Evolutionary conservation across 1,140 invertebrate species (phyloP), one percentile per base, ranked within the genome.

Genomic region (Idris sp.): DNA sequence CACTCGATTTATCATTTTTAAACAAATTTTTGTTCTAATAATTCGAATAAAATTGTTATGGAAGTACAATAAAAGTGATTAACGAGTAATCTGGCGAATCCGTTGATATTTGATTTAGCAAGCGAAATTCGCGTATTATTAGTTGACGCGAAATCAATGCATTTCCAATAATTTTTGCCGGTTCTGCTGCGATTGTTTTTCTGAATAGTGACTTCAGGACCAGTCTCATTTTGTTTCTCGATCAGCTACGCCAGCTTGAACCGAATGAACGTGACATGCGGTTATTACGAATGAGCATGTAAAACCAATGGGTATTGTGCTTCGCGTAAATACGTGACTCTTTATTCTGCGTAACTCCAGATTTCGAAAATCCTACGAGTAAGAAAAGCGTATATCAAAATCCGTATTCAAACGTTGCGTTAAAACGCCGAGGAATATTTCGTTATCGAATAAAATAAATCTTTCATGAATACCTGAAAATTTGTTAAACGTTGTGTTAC

Each of bases 101-200:
- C 2, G 35, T 18, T n/a, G 18, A 10, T 14, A 26, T 40, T 59
- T 48, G 18, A 28, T 54, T 40, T 58, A 25, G 26, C 18, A 38
- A 5, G 15, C 53, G 22, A 43, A 43, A 43, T 64, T 65, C 35
- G 51, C 43, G 59, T 25, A 33, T 18, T 36, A 38, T 46, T 36
- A 58, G 41, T 61, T 65, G 46, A 43, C 22, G 51, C 36, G 31
- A 67, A 77, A 76, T 72, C 67, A 75, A 77, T 73, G 54, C 48
- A 54, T 77, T 74, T 48, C 61, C 65, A 69, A 77, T 79, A 71
- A 74, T 77, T 51, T 68, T 56, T 48, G 48, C 46, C 46, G 10
- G 22, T 53, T 59, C 58, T 74, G 19, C 38, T 25, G 33, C 14
- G 59, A 7, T 22, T 41, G 40, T 48, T 48, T 36, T 30, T 4